These are phyloP conservation scores for Drosophila yooni DNA, from an alignment of 2,888 invertebrate genomes.

Conservation along the genomic window DNA sequence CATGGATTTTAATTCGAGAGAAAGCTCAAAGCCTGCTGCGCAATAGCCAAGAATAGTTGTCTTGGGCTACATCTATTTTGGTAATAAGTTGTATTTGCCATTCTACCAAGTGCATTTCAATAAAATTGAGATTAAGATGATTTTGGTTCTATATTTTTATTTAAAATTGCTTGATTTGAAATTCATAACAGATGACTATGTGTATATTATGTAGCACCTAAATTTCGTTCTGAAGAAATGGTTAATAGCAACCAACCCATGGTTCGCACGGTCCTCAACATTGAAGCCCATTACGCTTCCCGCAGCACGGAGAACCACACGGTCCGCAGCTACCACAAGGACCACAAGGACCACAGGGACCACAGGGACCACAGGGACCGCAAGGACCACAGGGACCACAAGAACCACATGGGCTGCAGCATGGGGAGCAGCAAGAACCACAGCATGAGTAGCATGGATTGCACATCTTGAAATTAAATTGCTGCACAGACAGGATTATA, in stretches of 20 bases:
- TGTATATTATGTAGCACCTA: background rate
- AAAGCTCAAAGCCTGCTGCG: slow-evolving; percentile 20
- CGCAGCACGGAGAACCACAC: slow-evolving; percentile 7
- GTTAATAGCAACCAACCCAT: slow-evolving; percentile 5
- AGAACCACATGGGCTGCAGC: slow-evolving; percentile 23
- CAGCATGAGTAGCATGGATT: slow-evolving; percentile 43
- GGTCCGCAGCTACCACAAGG: background rate
- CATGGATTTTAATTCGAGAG: background rate
- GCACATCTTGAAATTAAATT: slow-evolving; percentile 41
- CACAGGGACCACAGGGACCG: background rate
- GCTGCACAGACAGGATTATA: background rate
- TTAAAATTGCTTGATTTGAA: background rate
- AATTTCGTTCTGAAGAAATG: slow-evolving; percentile 26
- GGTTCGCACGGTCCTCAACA: background rate
- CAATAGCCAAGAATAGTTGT: too few species aligned
- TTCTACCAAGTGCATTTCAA: background rate
- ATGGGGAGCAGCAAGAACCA: slow-evolving; percentile 28
- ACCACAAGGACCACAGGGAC: background rate
- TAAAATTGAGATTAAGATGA: background rate
- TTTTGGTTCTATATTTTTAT: background rate
- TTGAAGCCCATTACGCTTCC: slow-evolving; percentile 21
- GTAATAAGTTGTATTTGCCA: background rate
- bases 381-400: slow-evolving; percentile 31
- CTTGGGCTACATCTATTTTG: background rate
- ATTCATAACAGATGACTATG: background rate